Percentiles rank a stretch among this genome's conserved stretches.
Conservation (phyloP, 1,140 invertebrate genomes). For the Globodera rostochiensis region DNA sequence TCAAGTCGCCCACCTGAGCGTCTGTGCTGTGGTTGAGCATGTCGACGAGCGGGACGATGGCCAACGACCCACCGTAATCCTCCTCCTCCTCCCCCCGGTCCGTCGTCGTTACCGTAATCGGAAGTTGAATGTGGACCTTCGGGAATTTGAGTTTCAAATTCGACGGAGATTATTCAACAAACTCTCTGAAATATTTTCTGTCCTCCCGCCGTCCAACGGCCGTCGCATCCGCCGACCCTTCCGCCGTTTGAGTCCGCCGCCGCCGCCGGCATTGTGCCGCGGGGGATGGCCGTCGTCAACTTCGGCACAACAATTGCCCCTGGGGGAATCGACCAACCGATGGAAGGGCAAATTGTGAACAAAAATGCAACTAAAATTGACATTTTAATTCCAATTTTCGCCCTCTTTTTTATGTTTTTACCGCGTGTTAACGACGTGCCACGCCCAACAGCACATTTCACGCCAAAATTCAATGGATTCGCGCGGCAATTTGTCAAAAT, state of each 20-base stretch:
- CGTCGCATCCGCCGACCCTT: background rate
- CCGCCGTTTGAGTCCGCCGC: background rate
- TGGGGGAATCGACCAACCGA: slow-evolving; percentile 12
- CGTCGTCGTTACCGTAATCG: background rate
- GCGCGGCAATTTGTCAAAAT: background rate
- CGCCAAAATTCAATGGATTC: slow-evolving; percentile 12
- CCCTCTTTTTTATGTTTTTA: background rate
- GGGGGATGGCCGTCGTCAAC: background rate
- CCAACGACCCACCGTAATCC: slow-evolving; percentile 70
- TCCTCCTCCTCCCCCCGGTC: background rate
- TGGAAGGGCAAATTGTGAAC: slow-evolving; percentile 50
- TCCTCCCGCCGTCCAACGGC: background rate
- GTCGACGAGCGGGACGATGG: slow-evolving; percentile 78
- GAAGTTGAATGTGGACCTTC: background rate
- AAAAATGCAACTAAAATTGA: slow-evolving; percentile 69
- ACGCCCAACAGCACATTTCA: slow-evolving; percentile 68
- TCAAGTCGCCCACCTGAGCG: slow-evolving; percentile 64
- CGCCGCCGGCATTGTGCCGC: background rate
- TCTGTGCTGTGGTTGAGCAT: slow-evolving; percentile 76
- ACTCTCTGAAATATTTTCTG: too few relatives aligned
- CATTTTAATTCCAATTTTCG: background rate
- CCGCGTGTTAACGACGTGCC: slow-evolving; percentile 78
- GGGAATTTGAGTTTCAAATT: too few relatives aligned
- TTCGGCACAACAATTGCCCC: too few relatives aligned
- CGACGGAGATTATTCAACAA: too few relatives aligned